Conservation (phyloP, 2,113 vertebrate species). For the Ammodytes marinus region DNA sequence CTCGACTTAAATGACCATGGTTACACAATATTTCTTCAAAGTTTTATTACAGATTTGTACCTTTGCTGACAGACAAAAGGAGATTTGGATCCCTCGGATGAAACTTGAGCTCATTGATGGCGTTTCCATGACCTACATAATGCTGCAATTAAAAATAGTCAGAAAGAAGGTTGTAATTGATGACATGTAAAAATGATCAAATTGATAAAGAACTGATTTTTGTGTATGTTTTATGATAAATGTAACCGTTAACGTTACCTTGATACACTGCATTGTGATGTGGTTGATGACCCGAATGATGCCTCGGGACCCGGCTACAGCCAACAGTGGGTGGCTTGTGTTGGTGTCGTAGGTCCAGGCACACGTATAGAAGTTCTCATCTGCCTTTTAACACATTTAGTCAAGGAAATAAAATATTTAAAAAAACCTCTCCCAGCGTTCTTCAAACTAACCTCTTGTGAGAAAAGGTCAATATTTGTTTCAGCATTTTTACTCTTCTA, state of each 20-base stretch:
- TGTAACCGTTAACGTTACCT: slow-evolving; percentile 80
- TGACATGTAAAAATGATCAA: not conserved
- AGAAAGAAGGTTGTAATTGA: not conserved
- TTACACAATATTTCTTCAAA: not conserved
- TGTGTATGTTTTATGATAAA: too few species aligned
- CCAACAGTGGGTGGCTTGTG: slow-evolving; percentile 96
- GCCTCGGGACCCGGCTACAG: slow-evolving; percentile 96
- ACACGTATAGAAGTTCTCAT: slow-evolving; percentile 99
- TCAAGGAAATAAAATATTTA: slow-evolving; percentile 79
- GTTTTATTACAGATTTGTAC: slow-evolving; percentile 77
- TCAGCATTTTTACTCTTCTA: too few species aligned
- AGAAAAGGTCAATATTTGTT: too few species aligned
- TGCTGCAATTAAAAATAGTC: slow-evolving; percentile 83
- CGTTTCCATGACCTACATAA: slow-evolving; percentile 98
- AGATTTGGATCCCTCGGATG: slow-evolving; percentile 98
- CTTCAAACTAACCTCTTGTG: too few species aligned
- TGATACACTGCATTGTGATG: slow-evolving; percentile 99
- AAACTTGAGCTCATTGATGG: slow-evolving; percentile 99
- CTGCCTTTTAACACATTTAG: slow-evolving; percentile 84
- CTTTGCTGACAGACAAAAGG: slow-evolving; percentile 99
- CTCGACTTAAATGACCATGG: too few species aligned
- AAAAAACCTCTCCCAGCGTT: not conserved
- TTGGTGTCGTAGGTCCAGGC: slow-evolving; percentile 98
- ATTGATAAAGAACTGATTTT: not conserved
- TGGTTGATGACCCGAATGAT: slow-evolving; percentile 99